phyloP scores from a whole-genome alignment of 2,797 vertebrate species.

The Miichthys miiuy region DNA sequence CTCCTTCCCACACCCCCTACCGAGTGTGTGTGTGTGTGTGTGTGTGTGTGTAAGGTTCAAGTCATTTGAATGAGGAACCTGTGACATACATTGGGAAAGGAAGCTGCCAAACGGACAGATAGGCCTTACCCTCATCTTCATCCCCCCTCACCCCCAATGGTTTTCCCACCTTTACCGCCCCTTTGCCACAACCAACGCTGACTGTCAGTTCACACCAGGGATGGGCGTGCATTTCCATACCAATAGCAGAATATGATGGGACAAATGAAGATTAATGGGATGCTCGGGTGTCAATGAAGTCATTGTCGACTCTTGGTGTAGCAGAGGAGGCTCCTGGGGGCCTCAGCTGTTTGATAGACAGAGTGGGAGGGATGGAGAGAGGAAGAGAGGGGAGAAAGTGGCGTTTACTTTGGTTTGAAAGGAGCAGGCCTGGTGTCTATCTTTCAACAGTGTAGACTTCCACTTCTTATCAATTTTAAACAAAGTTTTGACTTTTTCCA shows the following conservation, averaged over 20 bases:
- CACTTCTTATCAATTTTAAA: constrained; percentile 23
- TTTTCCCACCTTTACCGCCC: constrained; percentile 36
- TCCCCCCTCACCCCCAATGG: constrained; percentile 52
- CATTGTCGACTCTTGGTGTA: constrained; percentile 83
- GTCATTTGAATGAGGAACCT: constrained; percentile 82
- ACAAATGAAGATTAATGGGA: constrained; percentile 89
- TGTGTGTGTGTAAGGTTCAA: constrained; percentile 41
- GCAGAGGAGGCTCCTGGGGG: constrained; percentile 71
- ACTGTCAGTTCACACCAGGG: constrained; percentile 66
- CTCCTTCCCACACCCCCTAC: constrained; percentile 68
- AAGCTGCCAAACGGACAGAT: constrained; percentile 77
- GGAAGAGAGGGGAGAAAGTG: constrained; percentile 49
- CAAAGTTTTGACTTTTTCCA: not conserved
- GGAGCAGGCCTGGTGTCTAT: constrained; percentile 51
- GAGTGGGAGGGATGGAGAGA: constrained; percentile 38
- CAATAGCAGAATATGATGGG: constrained; percentile 87
- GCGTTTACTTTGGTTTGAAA: constrained; percentile 50
- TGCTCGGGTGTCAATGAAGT: constrained; percentile 80
- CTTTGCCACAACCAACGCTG: constrained; percentile 5
- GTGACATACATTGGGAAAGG: constrained; percentile 76
- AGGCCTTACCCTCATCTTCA: constrained; percentile 54
- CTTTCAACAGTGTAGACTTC: constrained; percentile 35
- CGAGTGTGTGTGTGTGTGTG: constrained; percentile 33
- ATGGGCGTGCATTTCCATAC: constrained; percentile 83
- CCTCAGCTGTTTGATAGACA: constrained; percentile 73